These are phyloP conservation scores for Macrotus californicus DNA, from an alignment of 2,113 vertebrate genomes.

Conservation along the genomic window DNA sequence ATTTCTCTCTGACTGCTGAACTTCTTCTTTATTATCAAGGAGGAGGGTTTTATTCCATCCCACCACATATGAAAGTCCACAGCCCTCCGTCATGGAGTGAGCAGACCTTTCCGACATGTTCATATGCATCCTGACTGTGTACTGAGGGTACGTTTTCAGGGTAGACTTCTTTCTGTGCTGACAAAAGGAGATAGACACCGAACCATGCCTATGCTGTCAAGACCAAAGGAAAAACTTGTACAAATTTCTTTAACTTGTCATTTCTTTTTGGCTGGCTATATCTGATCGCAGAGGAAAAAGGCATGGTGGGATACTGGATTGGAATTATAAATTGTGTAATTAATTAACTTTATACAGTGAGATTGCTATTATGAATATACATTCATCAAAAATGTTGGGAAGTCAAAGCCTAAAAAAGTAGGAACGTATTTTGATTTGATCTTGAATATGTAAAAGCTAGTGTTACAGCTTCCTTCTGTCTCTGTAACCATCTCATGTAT, in stretches of 20 bases:
- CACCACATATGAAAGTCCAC: not conserved
- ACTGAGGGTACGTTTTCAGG: not conserved
- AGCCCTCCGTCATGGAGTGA: not conserved
- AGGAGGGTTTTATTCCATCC: not conserved
- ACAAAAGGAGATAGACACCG: not conserved
- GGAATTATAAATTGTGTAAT: constrained; percentile 36
- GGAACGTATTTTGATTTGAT: not conserved
- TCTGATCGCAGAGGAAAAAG: not conserved
- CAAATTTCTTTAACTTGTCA: not conserved
- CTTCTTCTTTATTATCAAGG: not conserved
- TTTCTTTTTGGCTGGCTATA: not conserved
- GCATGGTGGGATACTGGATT: not conserved
- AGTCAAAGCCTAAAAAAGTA: not conserved
- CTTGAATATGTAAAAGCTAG: not conserved
- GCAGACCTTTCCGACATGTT: not conserved
- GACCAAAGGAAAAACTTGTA: constrained; percentile 4
- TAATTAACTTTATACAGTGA: constrained; percentile 46
- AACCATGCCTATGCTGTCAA: not conserved
- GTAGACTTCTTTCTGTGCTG: not conserved
- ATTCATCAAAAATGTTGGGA: constrained; percentile 29
- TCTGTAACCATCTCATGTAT: not conserved
- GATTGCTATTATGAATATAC: not conserved
- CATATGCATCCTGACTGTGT: not conserved
- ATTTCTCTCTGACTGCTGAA: not conserved
- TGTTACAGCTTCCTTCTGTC: not conserved